A percentile compares a stretch with the other conserved stretches of the same genome.
Evolutionary conservation across 2,888 invertebrate species (phyloP).

Genomic region (Rotaria socialis): DNA sequence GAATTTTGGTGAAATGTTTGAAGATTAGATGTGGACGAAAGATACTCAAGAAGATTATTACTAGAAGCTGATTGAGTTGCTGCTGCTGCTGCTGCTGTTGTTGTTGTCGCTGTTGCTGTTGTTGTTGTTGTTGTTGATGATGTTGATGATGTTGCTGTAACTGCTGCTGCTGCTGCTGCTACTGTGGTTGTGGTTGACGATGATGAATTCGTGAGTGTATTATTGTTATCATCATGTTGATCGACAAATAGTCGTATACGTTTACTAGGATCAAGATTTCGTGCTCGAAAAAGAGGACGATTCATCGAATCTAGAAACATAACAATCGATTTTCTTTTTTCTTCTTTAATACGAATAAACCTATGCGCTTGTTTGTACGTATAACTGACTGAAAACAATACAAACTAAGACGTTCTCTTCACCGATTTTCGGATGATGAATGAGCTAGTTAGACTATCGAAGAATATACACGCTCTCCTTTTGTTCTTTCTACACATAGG

Average conservation of each 20-base stretch:
- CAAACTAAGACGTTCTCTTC: not conserved
- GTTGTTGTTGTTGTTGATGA: not conserved
- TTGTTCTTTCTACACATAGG: not conserved
- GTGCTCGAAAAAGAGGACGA: conserved; percentile 28
- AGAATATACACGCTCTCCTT: not conserved
- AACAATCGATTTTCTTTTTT: not conserved
- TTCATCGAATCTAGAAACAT: conserved; percentile 18
- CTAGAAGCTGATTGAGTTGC: not conserved
- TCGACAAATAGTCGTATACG: conserved; percentile 4
- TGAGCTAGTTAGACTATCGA: not conserved
- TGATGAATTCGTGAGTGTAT: not conserved
- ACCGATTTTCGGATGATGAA: not conserved
- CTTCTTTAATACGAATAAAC: not conserved
- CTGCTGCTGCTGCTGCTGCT: too few species aligned
- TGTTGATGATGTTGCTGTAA: too few species aligned
- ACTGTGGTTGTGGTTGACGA: too few species aligned
- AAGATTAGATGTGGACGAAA: conserved; percentile 4
- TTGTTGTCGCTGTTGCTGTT: too few species aligned
- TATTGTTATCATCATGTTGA: conserved; percentile 34
- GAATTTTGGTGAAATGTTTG: not conserved
- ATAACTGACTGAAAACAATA: not conserved
- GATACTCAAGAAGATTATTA: not conserved
- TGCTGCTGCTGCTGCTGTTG: too few species aligned
- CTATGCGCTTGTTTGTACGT: not conserved
- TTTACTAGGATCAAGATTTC: conserved; percentile 33